Percentiles rank a stretch among this genome's conserved stretches.
Conservation (phyloP, 2,113 vertebrate genomes). For the Stegostoma tigrinum region DNA sequence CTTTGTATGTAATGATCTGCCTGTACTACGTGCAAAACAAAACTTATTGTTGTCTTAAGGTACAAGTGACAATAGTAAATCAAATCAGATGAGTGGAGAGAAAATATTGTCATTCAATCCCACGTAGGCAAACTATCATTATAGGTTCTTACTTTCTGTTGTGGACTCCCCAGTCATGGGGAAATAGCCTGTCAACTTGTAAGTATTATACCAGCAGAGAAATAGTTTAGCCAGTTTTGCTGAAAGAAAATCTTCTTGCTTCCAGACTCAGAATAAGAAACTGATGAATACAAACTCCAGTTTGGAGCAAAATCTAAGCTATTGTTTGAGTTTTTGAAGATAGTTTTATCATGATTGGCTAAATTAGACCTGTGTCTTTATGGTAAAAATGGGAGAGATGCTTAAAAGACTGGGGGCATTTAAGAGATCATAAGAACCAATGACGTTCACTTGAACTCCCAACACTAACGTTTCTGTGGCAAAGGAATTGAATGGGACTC, state of each 20-base stretch:
- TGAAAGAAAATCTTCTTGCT: background rate
- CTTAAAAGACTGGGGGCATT: background rate
- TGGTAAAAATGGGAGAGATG: background rate
- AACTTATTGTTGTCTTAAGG: too few species aligned
- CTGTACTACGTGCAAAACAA: too few species aligned
- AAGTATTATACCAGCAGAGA: background rate
- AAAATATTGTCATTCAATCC: too few species aligned
- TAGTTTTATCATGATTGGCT: background rate
- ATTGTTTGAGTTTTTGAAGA: background rate
- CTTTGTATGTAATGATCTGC: too few species aligned
- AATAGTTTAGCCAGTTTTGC: background rate
- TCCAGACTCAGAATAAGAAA: background rate
- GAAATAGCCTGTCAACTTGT: too few species aligned
- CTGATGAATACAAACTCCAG: background rate
- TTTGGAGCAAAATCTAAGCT: background rate
- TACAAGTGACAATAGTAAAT: too few species aligned
- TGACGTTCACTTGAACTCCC: background rate
- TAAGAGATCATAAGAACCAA: background rate
- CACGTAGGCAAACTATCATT: too few species aligned
- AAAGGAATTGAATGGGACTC: background rate
- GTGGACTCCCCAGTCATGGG: too few species aligned
- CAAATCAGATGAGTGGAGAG: too few species aligned
- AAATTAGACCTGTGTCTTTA: background rate
- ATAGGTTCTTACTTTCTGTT: too few species aligned
- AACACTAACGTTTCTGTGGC: background rate